Evolutionary conservation across 1,140 invertebrate species (phyloP), one percentile per base, ranked within the genome.

Genomic region (Drosophila tristis): DNA sequence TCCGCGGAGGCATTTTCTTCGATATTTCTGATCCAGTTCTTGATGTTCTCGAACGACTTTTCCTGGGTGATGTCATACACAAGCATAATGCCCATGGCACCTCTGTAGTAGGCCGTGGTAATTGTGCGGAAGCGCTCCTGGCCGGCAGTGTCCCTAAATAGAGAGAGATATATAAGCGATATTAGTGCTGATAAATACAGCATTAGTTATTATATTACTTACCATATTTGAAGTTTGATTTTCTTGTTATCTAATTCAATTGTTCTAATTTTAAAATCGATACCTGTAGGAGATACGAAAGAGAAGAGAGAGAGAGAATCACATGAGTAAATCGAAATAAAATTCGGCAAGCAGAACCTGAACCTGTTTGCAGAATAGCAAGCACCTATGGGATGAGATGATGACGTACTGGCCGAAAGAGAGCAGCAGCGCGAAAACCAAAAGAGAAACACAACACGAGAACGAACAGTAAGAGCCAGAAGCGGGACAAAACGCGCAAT

Each of bases 231-330:
- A 90, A 99, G 93, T 94, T 99, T 99, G 66, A 99, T 99, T 94
- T 98, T 99, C 93, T 99, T 99, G 42, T 98, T 98, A 93, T 98
- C 97, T 87, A 99, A 94, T 93, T 99, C 98, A 92, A 99, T 98
- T 91, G 98, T 99, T 93, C 98, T 96, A 92, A 99, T 99, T 94
- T 99, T 99, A 93, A 99, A 99, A 93, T 99, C 98, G 92, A 99
- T 99, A 92, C 98, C 98, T 99, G 93, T 75, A 94, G 95, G 82
- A 91, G 78, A 39, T 39, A 56, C 29, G 51, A 55, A 29, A 56
- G 44, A 65, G 39, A 53, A 61, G 20, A 60, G 44, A 48, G 42
- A 29, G 11, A 65, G 23, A 72, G 31, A 50, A 58, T 43, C 50
- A 68, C 61, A 78, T 71, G 56, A 58, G 51, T 63, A 51, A 67